These are phyloP conservation scores for Saccopteryx bilineata DNA, from an alignment of 2,113 vertebrate species.

Conservation along the genomic window DNA sequence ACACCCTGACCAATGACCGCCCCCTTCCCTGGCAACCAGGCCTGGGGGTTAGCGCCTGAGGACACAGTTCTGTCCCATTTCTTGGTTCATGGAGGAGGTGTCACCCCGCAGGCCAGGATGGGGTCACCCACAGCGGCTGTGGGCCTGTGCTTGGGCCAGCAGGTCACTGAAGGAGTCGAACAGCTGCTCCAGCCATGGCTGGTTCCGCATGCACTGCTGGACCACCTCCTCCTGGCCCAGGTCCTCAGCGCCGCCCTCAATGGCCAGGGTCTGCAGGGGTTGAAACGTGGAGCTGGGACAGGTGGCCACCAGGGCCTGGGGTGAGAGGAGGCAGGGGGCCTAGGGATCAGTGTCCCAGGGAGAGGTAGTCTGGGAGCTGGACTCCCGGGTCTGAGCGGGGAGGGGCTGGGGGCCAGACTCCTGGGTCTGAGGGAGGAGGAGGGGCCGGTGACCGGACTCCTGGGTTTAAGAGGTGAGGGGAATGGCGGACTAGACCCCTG, in stretches of 20 bases:
- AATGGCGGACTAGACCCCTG: background rate
- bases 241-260: constrained; percentile 93
- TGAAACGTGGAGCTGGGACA: background rate
- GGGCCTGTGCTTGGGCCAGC: constrained; percentile 89
- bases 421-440: background rate
- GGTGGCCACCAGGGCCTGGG: background rate
- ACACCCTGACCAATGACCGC: constrained; percentile 72
- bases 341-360: background rate
- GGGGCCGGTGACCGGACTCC: fast-evolving
- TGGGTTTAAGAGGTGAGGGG: too few species aligned
- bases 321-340: background rate
- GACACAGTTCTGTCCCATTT: constrained; percentile 69
- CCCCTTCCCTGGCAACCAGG: background rate
- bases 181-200: constrained; percentile 94
- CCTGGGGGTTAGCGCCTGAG: constrained; percentile 62
- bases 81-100: background rate
- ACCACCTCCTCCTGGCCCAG: constrained; percentile 96
- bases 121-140: constrained; percentile 86
- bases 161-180: constrained; percentile 94
- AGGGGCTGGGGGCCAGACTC: background rate
- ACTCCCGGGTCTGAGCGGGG: background rate
- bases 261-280: constrained; percentile 90
- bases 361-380: background rate
- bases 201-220: constrained; percentile 96
- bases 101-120: background rate